These are phyloP conservation scores for Caenorhabditis elegans DNA, from an alignment of 1,140 invertebrate species.

Conservation along the genomic window DNA sequence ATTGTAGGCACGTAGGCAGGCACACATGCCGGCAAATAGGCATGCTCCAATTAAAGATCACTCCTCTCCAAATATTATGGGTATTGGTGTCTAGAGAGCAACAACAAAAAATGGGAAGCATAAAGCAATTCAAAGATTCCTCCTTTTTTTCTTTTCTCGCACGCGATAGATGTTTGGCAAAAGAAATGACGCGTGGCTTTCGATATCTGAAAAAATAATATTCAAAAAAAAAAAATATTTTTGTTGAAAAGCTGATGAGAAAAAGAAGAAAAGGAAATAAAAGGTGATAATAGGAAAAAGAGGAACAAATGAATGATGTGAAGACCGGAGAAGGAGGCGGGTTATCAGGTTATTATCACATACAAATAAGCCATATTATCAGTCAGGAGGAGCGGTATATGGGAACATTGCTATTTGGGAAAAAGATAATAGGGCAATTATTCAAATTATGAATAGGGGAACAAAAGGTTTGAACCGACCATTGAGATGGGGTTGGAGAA, in stretches of 20 bases:
- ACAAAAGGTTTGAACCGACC: no score
- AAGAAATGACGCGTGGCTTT: no score
- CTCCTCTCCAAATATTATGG: neutral
- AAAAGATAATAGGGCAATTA: neutral
- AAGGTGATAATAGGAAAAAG: neutral
- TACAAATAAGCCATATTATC: neutral
- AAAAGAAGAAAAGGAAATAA: neutral
- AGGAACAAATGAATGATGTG: neutral
- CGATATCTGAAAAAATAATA: no score
- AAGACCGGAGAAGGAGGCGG: neutral
- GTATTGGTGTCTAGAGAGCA: slow-evolving; percentile 12
- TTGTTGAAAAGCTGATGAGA: neutral
- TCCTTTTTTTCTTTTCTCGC: no score
- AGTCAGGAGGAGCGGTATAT: neutral
- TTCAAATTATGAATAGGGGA: neutral
- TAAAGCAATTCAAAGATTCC: no score
- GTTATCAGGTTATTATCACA: slow-evolving; percentile 21
- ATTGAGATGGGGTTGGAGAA: neutral
- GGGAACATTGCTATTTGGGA: neutral
- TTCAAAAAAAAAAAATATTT: no score
- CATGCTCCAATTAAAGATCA: no score
- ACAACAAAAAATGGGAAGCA: neutral
- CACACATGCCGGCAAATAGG: no score
- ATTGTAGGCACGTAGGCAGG: no score
- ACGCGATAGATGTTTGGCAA: neutral